Conservation (phyloP, 2,888 invertebrate species). For the Corbicula japonica region DNA sequence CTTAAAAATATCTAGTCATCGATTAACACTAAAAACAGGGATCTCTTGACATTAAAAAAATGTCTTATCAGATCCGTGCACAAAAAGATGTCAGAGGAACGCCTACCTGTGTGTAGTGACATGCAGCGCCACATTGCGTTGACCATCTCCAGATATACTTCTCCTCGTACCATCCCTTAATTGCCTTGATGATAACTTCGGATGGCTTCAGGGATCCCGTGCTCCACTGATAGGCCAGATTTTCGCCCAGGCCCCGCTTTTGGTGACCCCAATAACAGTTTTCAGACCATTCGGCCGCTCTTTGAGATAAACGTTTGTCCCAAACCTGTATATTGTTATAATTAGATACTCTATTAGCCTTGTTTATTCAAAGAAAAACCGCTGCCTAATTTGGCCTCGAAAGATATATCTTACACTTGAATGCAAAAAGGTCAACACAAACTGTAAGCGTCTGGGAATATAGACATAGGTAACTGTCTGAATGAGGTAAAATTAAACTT, state of each 20-base stretch:
- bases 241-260: constrained; percentile 52
- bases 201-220: constrained; percentile 28
- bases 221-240: constrained; percentile 58
- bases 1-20: too few species aligned
- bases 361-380: background rate
- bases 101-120: constrained; percentile 67
- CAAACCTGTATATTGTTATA: constrained; percentile 47
- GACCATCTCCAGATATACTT: constrained; percentile 62
- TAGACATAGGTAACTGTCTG: background rate
- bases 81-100: too few species aligned
- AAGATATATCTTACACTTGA: background rate
- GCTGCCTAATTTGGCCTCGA: too few species aligned
- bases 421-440: background rate
- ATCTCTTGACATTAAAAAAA: too few species aligned
- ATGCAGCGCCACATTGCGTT: constrained; percentile 63
- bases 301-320: constrained; percentile 54
- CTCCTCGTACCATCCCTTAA: constrained; percentile 64
- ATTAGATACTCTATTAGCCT: background rate
- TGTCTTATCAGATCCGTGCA: too few species aligned
- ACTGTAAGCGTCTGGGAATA: background rate
- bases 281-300: constrained; percentile 59
- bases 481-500: background rate
- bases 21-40: too few species aligned
- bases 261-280: constrained; percentile 62
- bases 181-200: constrained; percentile 50